These are phyloP conservation scores for Drymodes brunneopygia DNA, from an alignment of 2,113 vertebrate species.

Conservation along the genomic window DNA sequence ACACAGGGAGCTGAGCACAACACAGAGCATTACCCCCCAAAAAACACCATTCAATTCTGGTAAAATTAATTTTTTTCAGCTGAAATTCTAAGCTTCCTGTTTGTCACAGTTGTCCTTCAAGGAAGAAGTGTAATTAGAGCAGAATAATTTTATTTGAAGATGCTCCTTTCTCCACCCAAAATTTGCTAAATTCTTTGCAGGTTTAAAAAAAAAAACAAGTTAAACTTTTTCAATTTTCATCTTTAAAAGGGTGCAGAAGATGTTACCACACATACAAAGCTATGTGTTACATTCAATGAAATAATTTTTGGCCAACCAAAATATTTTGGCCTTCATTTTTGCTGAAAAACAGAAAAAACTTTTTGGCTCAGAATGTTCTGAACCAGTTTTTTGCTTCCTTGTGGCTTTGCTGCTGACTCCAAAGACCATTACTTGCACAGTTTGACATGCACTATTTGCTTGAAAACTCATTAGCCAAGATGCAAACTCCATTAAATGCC, in stretches of 20 bases:
- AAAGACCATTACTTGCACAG: constrained; percentile 10
- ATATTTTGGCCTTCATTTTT: constrained; percentile 4
- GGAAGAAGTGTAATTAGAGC: background rate
- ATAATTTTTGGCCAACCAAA: background rate
- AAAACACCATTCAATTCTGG: background rate
- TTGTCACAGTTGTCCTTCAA: background rate
- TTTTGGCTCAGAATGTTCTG: background rate
- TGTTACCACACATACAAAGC: background rate
- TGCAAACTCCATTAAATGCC: background rate
- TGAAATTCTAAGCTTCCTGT: background rate
- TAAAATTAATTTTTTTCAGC: background rate
- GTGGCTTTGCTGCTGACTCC: constrained; percentile 32
- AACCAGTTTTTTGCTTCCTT: constrained; percentile 18
- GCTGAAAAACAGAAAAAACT: constrained; percentile 18
- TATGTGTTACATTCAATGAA: background rate
- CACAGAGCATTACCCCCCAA: accelerated
- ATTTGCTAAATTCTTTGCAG: background rate
- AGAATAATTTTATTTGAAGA: constrained; percentile 4
- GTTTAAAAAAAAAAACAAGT: background rate
- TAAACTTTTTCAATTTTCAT: background rate
- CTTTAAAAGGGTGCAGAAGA: background rate
- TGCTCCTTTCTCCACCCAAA: background rate
- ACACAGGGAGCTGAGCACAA: too few species aligned
- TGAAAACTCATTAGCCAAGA: constrained; percentile 10
- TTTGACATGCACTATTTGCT: background rate